Evolutionary conservation across 1,140 invertebrate genomes (phyloP).

Genomic region (Caenorhabditis elegans): DNA sequence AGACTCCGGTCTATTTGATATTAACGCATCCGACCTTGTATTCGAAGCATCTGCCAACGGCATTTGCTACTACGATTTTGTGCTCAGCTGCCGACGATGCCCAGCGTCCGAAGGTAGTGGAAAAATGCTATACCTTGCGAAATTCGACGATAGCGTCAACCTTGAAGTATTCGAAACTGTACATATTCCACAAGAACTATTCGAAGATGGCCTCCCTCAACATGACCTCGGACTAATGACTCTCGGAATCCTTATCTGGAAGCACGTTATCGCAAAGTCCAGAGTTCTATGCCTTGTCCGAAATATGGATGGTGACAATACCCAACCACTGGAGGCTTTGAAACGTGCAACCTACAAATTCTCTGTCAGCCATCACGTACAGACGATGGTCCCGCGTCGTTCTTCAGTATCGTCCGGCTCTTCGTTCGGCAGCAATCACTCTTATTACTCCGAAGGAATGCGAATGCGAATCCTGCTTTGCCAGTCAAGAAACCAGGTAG

Average conservation of each 20-base stretch:
- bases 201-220: slow-evolving; percentile 52
- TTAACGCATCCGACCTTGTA: slow-evolving; percentile 59
- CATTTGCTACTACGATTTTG: slow-evolving; percentile 57
- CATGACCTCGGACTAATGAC: slow-evolving; percentile 58
- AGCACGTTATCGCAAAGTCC: slow-evolving; percentile 48
- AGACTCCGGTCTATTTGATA: slow-evolving; percentile 52
- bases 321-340: slow-evolving; percentile 51
- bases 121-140: slow-evolving; percentile 52
- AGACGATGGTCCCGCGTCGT: slow-evolving; percentile 46
- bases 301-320: slow-evolving; percentile 41
- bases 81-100: slow-evolving; percentile 48
- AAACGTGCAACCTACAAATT: slow-evolving; percentile 58
- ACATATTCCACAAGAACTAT: slow-evolving; percentile 43
- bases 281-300: slow-evolving; percentile 56
- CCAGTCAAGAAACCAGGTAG: slow-evolving; percentile 44
- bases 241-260: slow-evolving; percentile 57
- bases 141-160: slow-evolving; percentile 58
- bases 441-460: slow-evolving; percentile 49
- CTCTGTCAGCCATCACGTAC: slow-evolving; percentile 58
- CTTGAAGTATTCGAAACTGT: slow-evolving; percentile 58
- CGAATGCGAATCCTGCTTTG: slow-evolving; percentile 59
- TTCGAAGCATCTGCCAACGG: slow-evolving; percentile 53
- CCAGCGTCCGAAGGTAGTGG: slow-evolving; percentile 36
- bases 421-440: neutral
- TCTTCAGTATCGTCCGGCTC: neutral